These are phyloP conservation scores for Popillia japonica DNA, from an alignment of 1,140 invertebrate genomes.

Conservation along the genomic window DNA sequence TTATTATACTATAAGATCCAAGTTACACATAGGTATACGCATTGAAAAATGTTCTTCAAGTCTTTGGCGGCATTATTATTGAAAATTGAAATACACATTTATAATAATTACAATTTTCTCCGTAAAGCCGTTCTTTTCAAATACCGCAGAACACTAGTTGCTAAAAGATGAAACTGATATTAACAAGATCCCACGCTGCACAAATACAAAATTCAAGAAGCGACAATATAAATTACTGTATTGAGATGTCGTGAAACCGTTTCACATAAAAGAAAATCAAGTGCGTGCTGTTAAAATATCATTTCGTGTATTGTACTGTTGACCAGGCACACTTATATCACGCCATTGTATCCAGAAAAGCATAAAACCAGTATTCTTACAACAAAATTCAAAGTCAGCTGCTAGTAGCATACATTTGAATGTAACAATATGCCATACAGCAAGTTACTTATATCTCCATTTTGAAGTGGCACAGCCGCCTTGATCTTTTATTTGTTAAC, in stretches of 20 bases:
- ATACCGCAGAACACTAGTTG: too few relatives aligned
- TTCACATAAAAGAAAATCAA: conserved; percentile 28
- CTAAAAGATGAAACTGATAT: too few relatives aligned
- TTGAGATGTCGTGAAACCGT: background rate
- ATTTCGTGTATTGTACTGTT: conserved; percentile 1
- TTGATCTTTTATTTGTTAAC: conserved; percentile 44
- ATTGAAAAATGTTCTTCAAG: too few relatives aligned
- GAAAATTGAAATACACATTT: too few relatives aligned
- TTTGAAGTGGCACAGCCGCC: conserved; percentile 39
- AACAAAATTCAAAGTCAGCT: conserved; percentile 43
- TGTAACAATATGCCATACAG: background rate
- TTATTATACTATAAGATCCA: too few relatives aligned
- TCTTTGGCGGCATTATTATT: too few relatives aligned
- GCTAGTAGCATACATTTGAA: conserved; percentile 34
- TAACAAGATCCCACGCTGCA: background rate
- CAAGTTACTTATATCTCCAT: conserved; percentile 42
- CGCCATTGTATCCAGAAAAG: conserved; percentile 18
- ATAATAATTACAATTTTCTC: too few relatives aligned
- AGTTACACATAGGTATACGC: too few relatives aligned
- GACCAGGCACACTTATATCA: conserved; percentile 41
- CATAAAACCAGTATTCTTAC: conserved; percentile 36
- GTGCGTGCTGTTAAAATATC: conserved; percentile 28
- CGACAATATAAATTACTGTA: conserved; percentile 2
- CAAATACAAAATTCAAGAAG: conserved; percentile 24
- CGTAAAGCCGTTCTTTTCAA: too few relatives aligned